Base-by-base conservation (phyloP, 2,113 vertebrate genomes). In the Tympanuchus pallidicinctus region DNA sequence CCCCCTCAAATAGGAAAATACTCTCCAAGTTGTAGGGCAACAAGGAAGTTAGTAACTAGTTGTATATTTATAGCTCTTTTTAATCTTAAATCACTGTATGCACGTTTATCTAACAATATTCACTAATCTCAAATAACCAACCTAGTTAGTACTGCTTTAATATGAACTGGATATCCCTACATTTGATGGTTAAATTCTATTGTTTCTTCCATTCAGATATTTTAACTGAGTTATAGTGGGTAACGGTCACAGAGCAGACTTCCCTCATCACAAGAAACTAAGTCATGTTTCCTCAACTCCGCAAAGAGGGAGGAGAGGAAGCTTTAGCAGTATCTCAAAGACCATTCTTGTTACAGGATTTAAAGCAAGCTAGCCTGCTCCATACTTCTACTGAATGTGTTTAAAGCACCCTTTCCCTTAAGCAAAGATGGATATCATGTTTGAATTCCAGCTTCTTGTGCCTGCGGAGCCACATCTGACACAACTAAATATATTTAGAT, bases 311-410 rank as follows among this genome's bases (percentile, higher is more conserved):
- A 65, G 11, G 10, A 59, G 30, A 57, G 6, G 47, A 90, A 75
- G 8, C 16, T 82, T 90, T 63, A 71, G 30, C 11, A 63, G 52
- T 50, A 72, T 13, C 32, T 92, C 64, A 72, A 80, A 76, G 19
- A 12, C 18, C 48, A 25, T 47, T 50, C 88, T 69, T 72, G 50
- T 48, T 74, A 28, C 36, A 54, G 48, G 71, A 69, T 72, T 72
- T 72, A 72, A 59, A 79, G 65, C 5, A 64, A 59, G 42, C 15
- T 36, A 60, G 75, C 72, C 59, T 63, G 27, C 48, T 85, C 28
- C 0, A 0, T 50, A 16, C 24, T 65, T 81, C 40, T 30, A 30
- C 19, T 59, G 65, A 52, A 82, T 78, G 48, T 28, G 13, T 50
- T 73, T 91, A 28, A 40, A 40, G 27, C 22, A 28, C 17, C 61